Conservation (phyloP, 2,797 vertebrate genomes). For the Manis crassicaudata region DNA sequence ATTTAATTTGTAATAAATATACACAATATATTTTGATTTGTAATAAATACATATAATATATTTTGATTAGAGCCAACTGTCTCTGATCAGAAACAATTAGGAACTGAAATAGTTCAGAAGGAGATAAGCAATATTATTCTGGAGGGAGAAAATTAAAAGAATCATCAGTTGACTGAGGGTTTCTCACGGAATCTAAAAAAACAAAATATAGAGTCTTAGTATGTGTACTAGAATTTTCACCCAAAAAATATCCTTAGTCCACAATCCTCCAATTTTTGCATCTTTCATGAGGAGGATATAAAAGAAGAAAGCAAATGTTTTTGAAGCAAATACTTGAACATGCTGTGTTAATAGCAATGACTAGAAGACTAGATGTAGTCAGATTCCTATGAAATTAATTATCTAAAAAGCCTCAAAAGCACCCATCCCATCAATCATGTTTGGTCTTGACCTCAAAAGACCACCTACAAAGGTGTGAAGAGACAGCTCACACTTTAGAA, state of each 20-base stretch:
- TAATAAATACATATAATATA: not conserved
- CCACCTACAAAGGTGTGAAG: constrained; percentile 48
- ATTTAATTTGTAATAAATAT: not conserved
- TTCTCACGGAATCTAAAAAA: not conserved
- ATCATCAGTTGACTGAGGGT: not conserved
- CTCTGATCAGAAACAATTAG: constrained; percentile 23
- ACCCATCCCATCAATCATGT: constrained; percentile 41
- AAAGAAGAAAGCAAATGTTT: constrained; percentile 12
- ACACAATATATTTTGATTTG: not conserved
- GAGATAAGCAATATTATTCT: not conserved
- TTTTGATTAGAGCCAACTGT: not conserved
- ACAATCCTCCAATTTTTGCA: not conserved
- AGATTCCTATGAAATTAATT: constrained; percentile 58
- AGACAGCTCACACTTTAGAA: constrained; percentile 39
- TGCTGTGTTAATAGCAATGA: not conserved
- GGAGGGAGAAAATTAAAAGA: not conserved
- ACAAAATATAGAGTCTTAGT: not conserved
- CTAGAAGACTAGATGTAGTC: not conserved
- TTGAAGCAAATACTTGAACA: constrained; percentile 6
- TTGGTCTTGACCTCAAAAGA: constrained; percentile 42
- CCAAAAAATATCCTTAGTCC: not conserved
- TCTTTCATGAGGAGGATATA: not conserved
- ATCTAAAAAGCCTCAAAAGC: not conserved
- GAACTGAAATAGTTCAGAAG: constrained; percentile 23
- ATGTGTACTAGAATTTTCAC: not conserved